phyloP scores from a whole-genome alignment of 2,113 vertebrate genomes.

The Gambusia affinis region DNA sequence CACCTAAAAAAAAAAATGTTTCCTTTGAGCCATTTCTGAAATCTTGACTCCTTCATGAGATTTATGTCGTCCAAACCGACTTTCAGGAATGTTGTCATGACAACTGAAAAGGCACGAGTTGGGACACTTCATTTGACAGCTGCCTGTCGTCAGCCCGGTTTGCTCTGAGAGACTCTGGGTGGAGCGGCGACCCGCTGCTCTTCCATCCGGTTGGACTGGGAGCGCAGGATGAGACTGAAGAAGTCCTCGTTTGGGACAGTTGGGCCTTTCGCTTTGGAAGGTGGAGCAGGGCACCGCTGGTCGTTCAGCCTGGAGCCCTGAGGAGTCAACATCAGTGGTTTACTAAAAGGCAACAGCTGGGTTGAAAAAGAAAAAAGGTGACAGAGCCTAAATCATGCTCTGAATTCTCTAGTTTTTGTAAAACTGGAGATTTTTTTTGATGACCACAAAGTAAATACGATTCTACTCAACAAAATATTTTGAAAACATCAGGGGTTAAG shows the following conservation, averaged over 20 bases:
- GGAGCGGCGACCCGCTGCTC: constrained; percentile 91
- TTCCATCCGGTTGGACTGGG: constrained; percentile 94
- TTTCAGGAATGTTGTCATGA: not conserved
- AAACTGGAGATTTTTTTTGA: not conserved
- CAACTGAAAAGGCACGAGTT: constrained; percentile 23
- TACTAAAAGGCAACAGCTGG: not conserved
- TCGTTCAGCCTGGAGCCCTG: constrained; percentile 94
- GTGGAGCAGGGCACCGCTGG: constrained; percentile 90
- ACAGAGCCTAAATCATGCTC: not conserved
- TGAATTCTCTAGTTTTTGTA: not conserved
- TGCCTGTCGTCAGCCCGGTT: constrained; percentile 74
- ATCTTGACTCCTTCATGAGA: not conserved
- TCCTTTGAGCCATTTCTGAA: not conserved
- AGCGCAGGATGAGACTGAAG: constrained; percentile 92
- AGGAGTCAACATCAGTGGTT: not conserved
- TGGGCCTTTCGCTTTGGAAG: constrained; percentile 80
- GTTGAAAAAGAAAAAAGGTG: no score
- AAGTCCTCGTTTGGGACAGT: constrained; percentile 97
- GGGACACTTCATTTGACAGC: constrained; percentile 27
- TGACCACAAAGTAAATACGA: not conserved
- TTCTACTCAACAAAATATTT: no score
- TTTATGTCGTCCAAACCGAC: constrained; percentile 1
- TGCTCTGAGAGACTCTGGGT: constrained; percentile 64
- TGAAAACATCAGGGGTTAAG: not conserved
- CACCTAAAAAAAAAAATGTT: constrained; percentile 15